Evolutionary conservation across 2,888 invertebrate species (phyloP).

Genomic region (Phania funesta): DNA sequence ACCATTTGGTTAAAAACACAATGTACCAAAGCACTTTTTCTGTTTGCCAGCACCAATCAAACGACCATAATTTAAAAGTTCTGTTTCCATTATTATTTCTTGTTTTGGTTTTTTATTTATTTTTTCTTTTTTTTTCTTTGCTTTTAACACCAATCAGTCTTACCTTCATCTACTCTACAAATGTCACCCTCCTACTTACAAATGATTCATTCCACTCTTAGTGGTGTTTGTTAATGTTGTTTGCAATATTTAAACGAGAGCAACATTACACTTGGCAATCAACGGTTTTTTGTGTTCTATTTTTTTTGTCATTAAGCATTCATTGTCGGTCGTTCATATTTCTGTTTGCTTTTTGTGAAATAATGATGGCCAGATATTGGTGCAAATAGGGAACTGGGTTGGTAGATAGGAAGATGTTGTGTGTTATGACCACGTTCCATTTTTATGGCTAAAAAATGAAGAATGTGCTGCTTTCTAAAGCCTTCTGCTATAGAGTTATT

Average conservation of each 20-base stretch:
- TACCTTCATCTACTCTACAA: slow-evolving; percentile 6
- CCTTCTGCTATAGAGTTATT: slow-evolving; percentile 1
- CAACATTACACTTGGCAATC: slow-evolving; percentile 65
- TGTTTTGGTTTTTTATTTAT: no score
- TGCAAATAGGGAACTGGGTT: not conserved
- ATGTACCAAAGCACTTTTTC: not conserved
- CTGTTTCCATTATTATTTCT: slow-evolving; percentile 27
- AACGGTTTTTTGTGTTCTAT: slow-evolving; percentile 21
- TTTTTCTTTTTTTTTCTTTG: slow-evolving; percentile 19
- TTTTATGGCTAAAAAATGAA: slow-evolving; percentile 7
- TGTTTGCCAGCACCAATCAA: slow-evolving; percentile 11
- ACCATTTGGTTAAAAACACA: slow-evolving; percentile 8
- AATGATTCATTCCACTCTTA: not conserved
- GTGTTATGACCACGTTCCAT: slow-evolving; percentile 45
- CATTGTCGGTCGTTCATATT: slow-evolving; percentile 49
- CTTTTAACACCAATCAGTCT: slow-evolving; percentile 19
- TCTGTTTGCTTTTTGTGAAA: slow-evolving; percentile 50
- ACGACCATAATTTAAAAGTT: slow-evolving; percentile 53
- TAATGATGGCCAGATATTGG: slow-evolving; percentile 32
- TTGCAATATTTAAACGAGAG: slow-evolving; percentile 60
- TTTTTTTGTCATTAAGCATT: slow-evolving; percentile 50
- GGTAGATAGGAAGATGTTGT: not conserved
- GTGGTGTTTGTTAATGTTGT: slow-evolving; percentile 43
- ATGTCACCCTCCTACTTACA: not conserved
- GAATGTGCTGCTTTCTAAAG: slow-evolving; percentile 21